Conservation (phyloP, 1,140 invertebrate species). For the Scylla paramamosain region DNA sequence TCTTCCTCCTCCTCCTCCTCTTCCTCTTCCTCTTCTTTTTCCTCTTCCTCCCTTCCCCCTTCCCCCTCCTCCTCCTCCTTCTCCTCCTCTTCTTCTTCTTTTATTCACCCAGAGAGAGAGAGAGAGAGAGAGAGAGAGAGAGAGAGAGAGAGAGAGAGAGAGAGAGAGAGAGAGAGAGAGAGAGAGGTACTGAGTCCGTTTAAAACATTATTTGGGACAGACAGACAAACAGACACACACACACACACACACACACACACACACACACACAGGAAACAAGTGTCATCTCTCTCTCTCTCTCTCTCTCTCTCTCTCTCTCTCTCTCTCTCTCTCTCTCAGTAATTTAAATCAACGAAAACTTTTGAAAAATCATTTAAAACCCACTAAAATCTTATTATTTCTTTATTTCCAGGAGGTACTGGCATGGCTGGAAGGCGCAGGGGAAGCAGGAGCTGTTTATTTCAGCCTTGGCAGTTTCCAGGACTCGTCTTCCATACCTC, state of each 20-base stretch:
- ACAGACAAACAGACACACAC: conserved; percentile 36
- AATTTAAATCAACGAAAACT: too few species aligned
- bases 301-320: too few species aligned
- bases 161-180: neutral
- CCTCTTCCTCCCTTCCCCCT: neutral
- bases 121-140: too few species aligned
- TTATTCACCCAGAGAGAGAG: too few species aligned
- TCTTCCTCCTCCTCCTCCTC: too few species aligned
- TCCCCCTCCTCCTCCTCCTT: neutral
- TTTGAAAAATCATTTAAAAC: too few species aligned
- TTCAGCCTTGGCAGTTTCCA: neutral
- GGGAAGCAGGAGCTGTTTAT: neutral
- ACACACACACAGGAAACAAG: neutral
- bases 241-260: conserved; percentile 41
- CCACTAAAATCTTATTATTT: too few species aligned
- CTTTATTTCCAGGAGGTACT: neutral
- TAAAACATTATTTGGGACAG: neutral
- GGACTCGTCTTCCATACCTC: neutral
- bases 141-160: too few species aligned
- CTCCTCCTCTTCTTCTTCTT: neutral
- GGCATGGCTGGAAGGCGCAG: neutral
- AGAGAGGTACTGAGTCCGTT: neutral
- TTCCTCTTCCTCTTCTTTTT: neutral
- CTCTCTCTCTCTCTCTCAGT: too few species aligned
- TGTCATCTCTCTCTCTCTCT: too few species aligned